phyloP scores from a whole-genome alignment of 2,113 vertebrate species.

The Oxygymnocypris stewartii region DNA sequence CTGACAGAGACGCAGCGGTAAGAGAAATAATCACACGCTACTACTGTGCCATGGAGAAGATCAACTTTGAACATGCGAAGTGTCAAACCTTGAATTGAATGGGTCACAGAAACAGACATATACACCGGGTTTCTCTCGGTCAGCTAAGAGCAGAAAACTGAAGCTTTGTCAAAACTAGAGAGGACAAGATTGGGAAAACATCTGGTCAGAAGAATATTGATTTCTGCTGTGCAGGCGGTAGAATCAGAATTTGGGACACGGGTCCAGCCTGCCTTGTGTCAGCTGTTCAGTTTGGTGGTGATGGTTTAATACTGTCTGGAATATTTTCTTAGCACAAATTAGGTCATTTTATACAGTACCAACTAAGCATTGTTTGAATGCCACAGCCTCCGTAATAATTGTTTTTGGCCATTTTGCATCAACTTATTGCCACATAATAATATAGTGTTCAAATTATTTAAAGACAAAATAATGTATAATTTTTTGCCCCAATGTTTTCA shows the following conservation, averaged over 20 bases:
- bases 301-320: neutral
- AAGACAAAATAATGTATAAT: neutral
- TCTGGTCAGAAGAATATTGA: neutral
- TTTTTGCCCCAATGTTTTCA: too few relatives aligned
- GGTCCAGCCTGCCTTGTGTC: neutral
- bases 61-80: neutral
- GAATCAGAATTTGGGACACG: neutral
- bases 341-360: neutral
- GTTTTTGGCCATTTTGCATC: neutral
- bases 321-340: neutral
- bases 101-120: neutral
- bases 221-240: neutral
- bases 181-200: neutral
- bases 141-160: neutral
- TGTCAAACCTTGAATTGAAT: neutral
- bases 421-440: neutral
- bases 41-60: neutral
- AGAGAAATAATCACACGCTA: constrained; percentile 9
- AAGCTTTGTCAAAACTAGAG: neutral
- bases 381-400: neutral
- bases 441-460: neutral
- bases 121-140: neutral
- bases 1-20: constrained; percentile 5
- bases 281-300: neutral
- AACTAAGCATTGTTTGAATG: neutral